Evolutionary conservation across 2,797 vertebrate species (phyloP).

Genomic region (Anomalospiza imberbis): DNA sequence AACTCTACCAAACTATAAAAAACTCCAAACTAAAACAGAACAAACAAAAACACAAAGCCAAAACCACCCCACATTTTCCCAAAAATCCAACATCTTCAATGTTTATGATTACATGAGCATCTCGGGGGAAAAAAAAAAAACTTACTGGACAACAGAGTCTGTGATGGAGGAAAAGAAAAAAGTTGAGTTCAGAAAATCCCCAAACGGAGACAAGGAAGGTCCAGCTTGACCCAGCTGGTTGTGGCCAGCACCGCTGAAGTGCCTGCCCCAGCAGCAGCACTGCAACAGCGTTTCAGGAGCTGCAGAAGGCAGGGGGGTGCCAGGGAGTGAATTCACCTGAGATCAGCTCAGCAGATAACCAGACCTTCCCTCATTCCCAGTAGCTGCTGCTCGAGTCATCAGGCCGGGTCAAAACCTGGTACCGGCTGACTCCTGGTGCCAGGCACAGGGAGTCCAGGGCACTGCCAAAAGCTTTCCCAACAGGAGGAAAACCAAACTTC

Average conservation of each 20-base stretch:
- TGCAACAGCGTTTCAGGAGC: not conserved
- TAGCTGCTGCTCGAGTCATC: not conserved
- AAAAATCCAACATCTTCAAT: not conserved
- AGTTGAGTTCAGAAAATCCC: not conserved
- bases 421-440: not conserved
- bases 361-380: not conserved
- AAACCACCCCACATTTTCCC: not conserved
- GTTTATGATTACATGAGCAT: not conserved
- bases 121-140: not conserved
- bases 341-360: not conserved
- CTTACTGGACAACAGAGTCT: not conserved
- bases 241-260: not conserved
- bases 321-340: not conserved
- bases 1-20: not conserved
- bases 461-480: not conserved
- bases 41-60: not conserved
- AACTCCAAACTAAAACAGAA: not conserved
- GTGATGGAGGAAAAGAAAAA: not conserved
- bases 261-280: not conserved
- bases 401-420: not conserved
- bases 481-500: not conserved
- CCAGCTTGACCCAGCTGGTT: accelerated
- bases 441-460: not conserved
- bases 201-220: not conserved
- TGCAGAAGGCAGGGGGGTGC: not conserved